Base-by-base conservation (phyloP, 2,888 invertebrate species). In the Operophtera brumata region DNA sequence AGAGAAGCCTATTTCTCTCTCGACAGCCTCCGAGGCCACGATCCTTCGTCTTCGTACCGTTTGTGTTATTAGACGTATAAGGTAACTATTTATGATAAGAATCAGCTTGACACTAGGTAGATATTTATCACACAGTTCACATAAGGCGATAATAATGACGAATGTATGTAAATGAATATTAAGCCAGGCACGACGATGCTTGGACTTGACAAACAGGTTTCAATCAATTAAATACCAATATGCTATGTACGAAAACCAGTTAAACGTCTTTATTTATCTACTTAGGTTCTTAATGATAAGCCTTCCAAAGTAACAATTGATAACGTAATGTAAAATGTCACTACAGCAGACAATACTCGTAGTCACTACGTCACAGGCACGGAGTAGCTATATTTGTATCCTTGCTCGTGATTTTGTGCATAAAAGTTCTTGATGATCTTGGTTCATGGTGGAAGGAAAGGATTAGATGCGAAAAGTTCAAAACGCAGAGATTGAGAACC, bases 181-280 rank as follows among this genome's bases (percentile, higher is more conserved):
- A 30, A 30, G 7, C 7, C 9, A 9, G 7, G 7, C 30, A 42
- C 26, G 12, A 41, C 26, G 6, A 11, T 11, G 7, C 10, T 5
- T n/a, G 10, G 40, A 41, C 13, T 34, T 34, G 6, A 41, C 12
- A 10, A 43, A 43, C 53, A 13, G 47, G 53, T 47, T 47, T 47
- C 14, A 53, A 37, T 43, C 47, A 41, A 52, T 52, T 52, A 42
- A 46, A 41, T 41, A 40, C 34, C 26, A 37, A 43, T 41, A 47
- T 39, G 32, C 40, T 52, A 11, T 36, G 40, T 28, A 13, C 41
- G 43, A 45, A 45, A 41, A 52, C 51, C 45, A 30, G 49, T 50
- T 50, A 28, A 26, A 41, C 40, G 41, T 46, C 46, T 46, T 10
- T 46, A 52, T 46, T 26, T 46, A 40, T 32, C 12, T 34, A 42